These are phyloP conservation scores for Palythoa grandiflora DNA, from an alignment of 92 coral and sea anemone genomes.

Conservation along the genomic window DNA sequence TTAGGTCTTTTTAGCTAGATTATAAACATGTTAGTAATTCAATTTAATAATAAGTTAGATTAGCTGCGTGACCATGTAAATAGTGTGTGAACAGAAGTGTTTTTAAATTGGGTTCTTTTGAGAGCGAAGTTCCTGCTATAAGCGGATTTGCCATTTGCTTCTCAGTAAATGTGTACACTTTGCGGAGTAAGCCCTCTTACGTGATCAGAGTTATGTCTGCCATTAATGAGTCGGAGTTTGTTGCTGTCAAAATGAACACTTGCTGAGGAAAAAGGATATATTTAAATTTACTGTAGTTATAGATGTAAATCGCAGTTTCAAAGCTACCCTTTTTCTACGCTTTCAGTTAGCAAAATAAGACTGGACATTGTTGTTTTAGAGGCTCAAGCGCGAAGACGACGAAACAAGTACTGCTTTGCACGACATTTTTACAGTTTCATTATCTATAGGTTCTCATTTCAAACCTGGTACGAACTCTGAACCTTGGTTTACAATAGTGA, in stretches of 20 bases:
- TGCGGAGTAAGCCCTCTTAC: background rate
- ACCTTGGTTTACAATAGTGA: too few relatives aligned
- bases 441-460: too few relatives aligned
- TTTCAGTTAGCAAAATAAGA: background rate
- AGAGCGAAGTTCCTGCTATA: conserved; percentile 15
- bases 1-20: conserved; percentile 5
- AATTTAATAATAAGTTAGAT: background rate
- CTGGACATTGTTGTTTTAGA: too few relatives aligned
- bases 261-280: background rate
- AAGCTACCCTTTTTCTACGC: background rate
- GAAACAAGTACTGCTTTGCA: too few relatives aligned
- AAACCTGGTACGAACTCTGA: too few relatives aligned
- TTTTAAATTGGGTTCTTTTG: conserved; percentile 29
- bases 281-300: background rate
- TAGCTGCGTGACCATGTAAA: conserved; percentile 35
- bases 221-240: background rate
- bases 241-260: background rate
- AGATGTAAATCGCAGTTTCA: background rate
- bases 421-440: too few relatives aligned
- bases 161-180: background rate
- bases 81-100: conserved; percentile 35
- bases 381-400: too few relatives aligned
- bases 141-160: background rate
- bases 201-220: background rate
- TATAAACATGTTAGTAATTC: conserved; percentile 3